Evolutionary conservation across 2,113 vertebrate genomes (phyloP), one percentile per base, ranked within the genome.

Genomic region (Anoura caudifer): DNA sequence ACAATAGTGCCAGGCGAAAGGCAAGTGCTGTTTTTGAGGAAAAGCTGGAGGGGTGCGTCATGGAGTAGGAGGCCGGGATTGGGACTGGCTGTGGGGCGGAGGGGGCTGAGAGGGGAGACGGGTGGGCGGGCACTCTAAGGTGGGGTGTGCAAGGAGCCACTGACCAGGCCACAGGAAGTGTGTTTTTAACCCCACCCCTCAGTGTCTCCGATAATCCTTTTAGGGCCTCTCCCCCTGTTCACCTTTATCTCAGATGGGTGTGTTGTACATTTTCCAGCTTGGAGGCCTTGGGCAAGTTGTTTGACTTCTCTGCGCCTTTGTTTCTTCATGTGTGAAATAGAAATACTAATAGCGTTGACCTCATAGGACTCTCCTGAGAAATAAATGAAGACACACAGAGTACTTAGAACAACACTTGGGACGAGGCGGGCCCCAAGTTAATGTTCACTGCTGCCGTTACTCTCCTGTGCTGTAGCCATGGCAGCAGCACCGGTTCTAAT

Each of bases 401-500:
- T 0, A 3, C 47, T 67, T 33, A 13, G 24, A 20, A 12, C 11
- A 33, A 0, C 3, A 3, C 22, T 3, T 13, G 63, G 65, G 36
- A 5, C 50, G 0, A 15, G 7, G 50, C 4, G 1, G 59, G 36
- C 63, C 9, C 24, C 31, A 31, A 84, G n/a, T 20, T 2, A 8
- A 20, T 2, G 33, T 4, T 52, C 76, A 11, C 41, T 5, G 7
- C 19, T 1, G 0, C 12, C 52, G 0, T 69, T 3, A 17, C 19
- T 28, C 70, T 45, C 0, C 0, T 0, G 50, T 36, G 9, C 28
- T 12, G 1, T 2, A 15, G 76, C n/a, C 5, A 8, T 9, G 2
- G 22, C 2, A 17, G 9, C 11, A 3, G 41, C 2, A 1, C 47
- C 3, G 3, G 3, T 19, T 16, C 19, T 31, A 16, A 28, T 13